Evolutionary conservation across 2,888 invertebrate genomes (phyloP).

Genomic region (Hymenopus coronatus): DNA sequence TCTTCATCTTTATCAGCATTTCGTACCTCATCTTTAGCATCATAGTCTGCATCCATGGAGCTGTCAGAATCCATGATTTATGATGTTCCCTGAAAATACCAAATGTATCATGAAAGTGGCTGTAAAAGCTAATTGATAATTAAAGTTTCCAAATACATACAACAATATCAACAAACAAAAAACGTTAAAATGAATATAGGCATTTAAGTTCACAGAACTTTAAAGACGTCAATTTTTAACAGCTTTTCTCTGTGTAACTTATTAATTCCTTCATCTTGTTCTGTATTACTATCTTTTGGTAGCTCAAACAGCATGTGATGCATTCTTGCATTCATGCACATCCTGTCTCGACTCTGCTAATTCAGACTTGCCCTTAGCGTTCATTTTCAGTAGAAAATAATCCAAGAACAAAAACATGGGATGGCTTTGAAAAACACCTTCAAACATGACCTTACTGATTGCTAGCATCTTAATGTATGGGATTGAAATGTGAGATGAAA

Average conservation of each 20-base stretch:
- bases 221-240: neutral
- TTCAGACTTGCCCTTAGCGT: too few relatives aligned
- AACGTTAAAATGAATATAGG: neutral
- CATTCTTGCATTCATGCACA: too few relatives aligned
- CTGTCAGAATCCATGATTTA: conserved; percentile 33
- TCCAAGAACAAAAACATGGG: too few relatives aligned
- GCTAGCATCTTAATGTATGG: too few relatives aligned
- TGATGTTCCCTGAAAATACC: conserved; percentile 21
- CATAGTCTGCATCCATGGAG: conserved; percentile 33
- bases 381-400: too few relatives aligned
- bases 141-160: neutral
- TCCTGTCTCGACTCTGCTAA: too few relatives aligned
- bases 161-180: neutral
- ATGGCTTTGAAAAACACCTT: too few relatives aligned
- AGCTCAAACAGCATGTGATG: too few relatives aligned
- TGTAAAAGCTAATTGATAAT: neutral
- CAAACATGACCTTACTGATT: too few relatives aligned
- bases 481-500: too few relatives aligned
- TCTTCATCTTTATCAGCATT: neutral
- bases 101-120: neutral
- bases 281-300: too few relatives aligned
- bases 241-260: neutral
- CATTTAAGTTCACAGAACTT: neutral
- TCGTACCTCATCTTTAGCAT: conserved; percentile 23
- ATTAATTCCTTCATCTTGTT: too few relatives aligned